Percentiles rank a stretch among this genome's conserved stretches.
These are phyloP conservation scores for Calyptommatus sinebrachiatus DNA, from an alignment of 2,113 vertebrate genomes.

Conservation along the genomic window DNA sequence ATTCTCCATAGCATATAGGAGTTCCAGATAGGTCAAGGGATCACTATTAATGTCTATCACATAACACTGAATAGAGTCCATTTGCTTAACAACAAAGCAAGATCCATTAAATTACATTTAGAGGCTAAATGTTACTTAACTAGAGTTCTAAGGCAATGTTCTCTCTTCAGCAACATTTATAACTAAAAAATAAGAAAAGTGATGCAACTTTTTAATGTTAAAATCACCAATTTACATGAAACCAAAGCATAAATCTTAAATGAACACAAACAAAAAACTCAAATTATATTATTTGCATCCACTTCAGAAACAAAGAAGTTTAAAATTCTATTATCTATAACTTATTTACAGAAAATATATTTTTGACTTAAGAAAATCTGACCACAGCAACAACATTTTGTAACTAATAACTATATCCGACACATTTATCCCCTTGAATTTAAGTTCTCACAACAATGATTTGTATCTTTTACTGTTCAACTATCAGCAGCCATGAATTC, in stretches of 20 bases:
- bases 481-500: conserved; percentile 4
- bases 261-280: neutral
- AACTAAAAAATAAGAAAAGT: neutral
- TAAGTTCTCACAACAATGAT: neutral
- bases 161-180: neutral
- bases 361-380: conserved; percentile 24
- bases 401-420: conserved; percentile 7
- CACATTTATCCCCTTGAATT: conserved; percentile 12
- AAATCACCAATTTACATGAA: neutral
- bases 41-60: too few species aligned
- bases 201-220: neutral
- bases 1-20: too few species aligned
- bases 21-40: too few species aligned
- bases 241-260: too few species aligned
- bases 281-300: neutral
- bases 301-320: neutral
- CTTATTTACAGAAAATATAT: neutral
- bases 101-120: neutral
- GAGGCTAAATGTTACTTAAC: neutral
- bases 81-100: neutral
- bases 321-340: neutral
- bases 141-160: neutral
- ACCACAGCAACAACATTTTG: neutral
- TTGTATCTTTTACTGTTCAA: neutral
- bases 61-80: neutral